Evolutionary conservation across 2,113 vertebrate species (phyloP), one percentile per base, ranked within the genome.

Genomic region (Abramis brama): DNA sequence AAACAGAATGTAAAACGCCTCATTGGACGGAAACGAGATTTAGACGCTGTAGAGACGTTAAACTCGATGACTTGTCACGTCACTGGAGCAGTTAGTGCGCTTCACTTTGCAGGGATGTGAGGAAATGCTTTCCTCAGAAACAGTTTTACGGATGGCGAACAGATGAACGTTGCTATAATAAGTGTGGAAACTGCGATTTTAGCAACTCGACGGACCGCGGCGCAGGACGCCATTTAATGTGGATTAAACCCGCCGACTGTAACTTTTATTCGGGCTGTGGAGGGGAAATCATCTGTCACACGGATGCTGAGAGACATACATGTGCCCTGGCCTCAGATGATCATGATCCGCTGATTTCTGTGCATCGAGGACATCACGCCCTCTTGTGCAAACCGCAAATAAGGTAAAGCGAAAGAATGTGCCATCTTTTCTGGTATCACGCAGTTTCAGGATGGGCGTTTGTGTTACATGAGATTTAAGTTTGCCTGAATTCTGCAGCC

Each of bases 291-390:
- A 79, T 89, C 68, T 74, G 86, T 87, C 83, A 85, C 76, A 21
- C 17, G 52, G 12, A 36, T 62, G 50, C 80, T 45, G 76, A 1
- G 85, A 90, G 85, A 90, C 89, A 91, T 93, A 91, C 93, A 93
- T 94, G 92, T 94, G 91, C 90, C 90, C 87, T 87, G 87, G 91
- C 90, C 90, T 88, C 91, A 90, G 87, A 94, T 94, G 92, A 91
- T 90, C 89, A 94, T 94, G 93, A 91, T 90, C 89, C 89, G 91
- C 91, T 93, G 87, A 93, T 90, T 90, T 88, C 84, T 27, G 91
- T 87, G 89, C 83, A 90, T 60, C 9, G 91, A 93, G 93, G 93
- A 94, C 93, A 91, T 89, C 79, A 91, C 90, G 83, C 90, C 91
- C 88, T 85, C 90, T 85, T 77, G 85, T 84, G 88, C 92, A 88